These are phyloP conservation scores for Pseudopleuronectes americanus DNA, from an alignment of 2,797 vertebrate species.

Conservation along the genomic window DNA sequence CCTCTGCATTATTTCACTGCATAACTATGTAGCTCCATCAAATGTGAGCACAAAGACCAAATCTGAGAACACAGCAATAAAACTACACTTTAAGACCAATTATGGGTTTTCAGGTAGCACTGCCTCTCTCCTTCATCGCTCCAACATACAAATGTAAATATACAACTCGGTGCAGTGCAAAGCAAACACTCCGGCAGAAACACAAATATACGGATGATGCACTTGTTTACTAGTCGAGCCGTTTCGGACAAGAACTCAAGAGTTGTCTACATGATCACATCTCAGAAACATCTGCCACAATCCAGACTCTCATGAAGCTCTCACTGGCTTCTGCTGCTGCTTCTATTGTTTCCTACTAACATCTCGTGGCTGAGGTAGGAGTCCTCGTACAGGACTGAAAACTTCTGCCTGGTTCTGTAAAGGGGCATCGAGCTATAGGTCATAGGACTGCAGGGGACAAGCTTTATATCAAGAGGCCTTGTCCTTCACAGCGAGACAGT, in stretches of 20 bases:
- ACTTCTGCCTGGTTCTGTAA: background rate
- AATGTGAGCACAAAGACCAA: constrained; percentile 73
- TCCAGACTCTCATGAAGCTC: constrained; percentile 18
- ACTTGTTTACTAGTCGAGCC: constrained; percentile 31
- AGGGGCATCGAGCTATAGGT: background rate
- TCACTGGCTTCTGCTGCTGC: constrained; percentile 22
- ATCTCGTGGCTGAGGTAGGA: background rate
- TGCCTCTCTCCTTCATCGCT: constrained; percentile 29
- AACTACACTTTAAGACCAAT: constrained; percentile 79
- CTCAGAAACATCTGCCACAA: constrained; percentile 41
- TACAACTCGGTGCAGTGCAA: background rate
- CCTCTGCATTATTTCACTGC: constrained; percentile 74
- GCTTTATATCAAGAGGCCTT: background rate
- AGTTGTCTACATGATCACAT: constrained; percentile 50
- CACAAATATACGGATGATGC: constrained; percentile 48
- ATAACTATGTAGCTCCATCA: constrained; percentile 83
- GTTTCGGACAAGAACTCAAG: constrained; percentile 37
- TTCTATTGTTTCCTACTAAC: constrained; percentile 16
- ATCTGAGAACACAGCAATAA: constrained; percentile 74
- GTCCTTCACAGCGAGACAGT: no score
- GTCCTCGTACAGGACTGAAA: no score
- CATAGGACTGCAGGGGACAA: background rate
- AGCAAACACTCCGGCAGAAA: constrained; percentile 33
- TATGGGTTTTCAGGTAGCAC: constrained; percentile 79
- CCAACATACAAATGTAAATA: constrained; percentile 17